Percentiles rank a stretch among this genome's conserved stretches.
These are phyloP conservation scores for Catharus fuscescens DNA, from an alignment of 2,113 vertebrate species.

Conservation along the genomic window DNA sequence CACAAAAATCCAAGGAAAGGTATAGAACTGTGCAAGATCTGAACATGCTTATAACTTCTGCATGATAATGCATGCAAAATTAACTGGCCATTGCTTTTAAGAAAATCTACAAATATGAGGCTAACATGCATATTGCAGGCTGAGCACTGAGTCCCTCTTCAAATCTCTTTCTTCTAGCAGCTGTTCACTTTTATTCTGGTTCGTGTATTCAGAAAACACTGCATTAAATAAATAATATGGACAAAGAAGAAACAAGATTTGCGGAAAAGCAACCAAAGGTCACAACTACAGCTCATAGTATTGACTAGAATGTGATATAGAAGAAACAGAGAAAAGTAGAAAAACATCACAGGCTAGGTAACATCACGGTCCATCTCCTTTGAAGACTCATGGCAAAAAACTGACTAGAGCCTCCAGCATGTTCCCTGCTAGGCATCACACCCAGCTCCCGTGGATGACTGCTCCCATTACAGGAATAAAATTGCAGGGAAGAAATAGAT, in stretches of 20 bases:
- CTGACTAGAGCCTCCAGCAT: not conserved
- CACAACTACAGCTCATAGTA: not conserved
- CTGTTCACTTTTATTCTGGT: not conserved
- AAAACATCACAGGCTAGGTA: not conserved
- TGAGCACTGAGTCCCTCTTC: not conserved
- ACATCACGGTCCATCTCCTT: not conserved
- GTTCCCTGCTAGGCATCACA: not conserved
- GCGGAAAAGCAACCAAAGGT: not conserved
- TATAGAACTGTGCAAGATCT: not conserved
- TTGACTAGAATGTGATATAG: not conserved
- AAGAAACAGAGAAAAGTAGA: not conserved
- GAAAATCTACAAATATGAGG: not conserved
- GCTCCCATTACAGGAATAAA: not conserved
- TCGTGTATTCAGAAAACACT: not conserved
- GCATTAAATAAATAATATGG: not conserved
- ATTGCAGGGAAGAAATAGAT: not conserved
- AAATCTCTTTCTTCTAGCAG: not conserved
- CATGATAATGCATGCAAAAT: not conserved
- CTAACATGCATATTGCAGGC: fast-evolving
- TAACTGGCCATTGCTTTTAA: not conserved
- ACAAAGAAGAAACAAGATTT: not conserved
- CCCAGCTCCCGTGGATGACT: not conserved
- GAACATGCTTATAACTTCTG: not conserved
- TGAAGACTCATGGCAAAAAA: not conserved
- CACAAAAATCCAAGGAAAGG: not conserved